Base-by-base conservation (phyloP, 2,888 invertebrate species). In the Hemithea aestivaria region DNA sequence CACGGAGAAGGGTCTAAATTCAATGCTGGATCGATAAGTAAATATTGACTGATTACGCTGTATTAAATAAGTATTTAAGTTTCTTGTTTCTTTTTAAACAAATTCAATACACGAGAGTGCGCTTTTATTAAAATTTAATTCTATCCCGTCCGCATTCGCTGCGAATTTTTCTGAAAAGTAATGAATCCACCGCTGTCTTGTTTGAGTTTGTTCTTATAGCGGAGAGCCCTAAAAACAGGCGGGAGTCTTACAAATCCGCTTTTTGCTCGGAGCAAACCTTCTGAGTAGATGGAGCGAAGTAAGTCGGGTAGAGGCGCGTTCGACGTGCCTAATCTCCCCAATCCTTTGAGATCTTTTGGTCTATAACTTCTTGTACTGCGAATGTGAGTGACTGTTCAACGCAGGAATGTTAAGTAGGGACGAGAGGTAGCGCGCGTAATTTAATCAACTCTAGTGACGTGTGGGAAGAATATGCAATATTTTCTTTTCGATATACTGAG, bases 301-400 rank as follows among this genome's bases (percentile, higher is more conserved):
- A 63, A 66, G 62, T 56, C 54, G 51, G 53, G 54, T 62, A 65
- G 66, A 65, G 66, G 71, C 71, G 75, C 74, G 73, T 71, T 67
- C 62, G 66, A 73, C 71, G 74, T 75, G 73, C 66, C 68, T 78
- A 78, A 78, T 79, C 78, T 73, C 64, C 54, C 53, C 68, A 77
- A 76, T 75, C 75, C 71, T 57, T 56, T 57, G 48, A 49, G 56
- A 66, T 60, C 54, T 58, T 53, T 52, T 53, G 53, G 51, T 53
- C 48, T 50, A 51, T 50, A 53, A 52, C 55, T 51, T 52, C 48
- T 55, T 52, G 51, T 46, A 38, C 40, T 35, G 50, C 46, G 41
- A 43, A 48, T 51, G 45, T 49, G 50, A 46, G 46, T 40, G 41
- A 44, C 37, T 49, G 30, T 46, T 43, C 25, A 35, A 20, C 22